Base-by-base conservation (phyloP, 2,797 vertebrate genomes). In the Centroberyx gerrardi region DNA sequence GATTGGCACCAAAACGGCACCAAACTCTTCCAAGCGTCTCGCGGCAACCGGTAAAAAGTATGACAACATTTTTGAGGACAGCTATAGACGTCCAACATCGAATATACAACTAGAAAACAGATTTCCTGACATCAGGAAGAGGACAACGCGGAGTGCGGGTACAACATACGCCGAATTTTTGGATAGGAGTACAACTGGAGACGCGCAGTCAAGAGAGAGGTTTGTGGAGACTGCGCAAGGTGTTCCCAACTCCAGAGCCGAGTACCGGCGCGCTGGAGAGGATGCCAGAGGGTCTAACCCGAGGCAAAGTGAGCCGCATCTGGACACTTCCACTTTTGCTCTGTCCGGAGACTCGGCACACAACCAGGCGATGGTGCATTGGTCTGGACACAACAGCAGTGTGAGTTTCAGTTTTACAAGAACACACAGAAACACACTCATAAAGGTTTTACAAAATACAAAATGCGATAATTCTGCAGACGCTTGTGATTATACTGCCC, bases 331-430 rank as follows among this genome's bases (percentile, higher is more conserved):
- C 40, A 97, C 95, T 22, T 98, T 97, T 72, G 95, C 97, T n/a
- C 90, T 99, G 74, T 94, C 95, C 9, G 97, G 97, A 76, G 97
- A 99, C 80, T 96, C 97, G 0, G 96, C 96, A 8, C 97, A 99
- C 92, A 99, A 98, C 91, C 97, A 98, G 93, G 98, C 97, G 86
- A 99, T 98, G 97, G 97, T 98, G 81, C 96, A 98, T 93, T 98
- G 97, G 98, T 97, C 97, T 53, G 96, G 97, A 84, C 96, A 96
- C 95, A 98, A 98, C 96, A 99, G 97, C 90, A 96, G 96, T 80
- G 97, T 99, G 94, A 99, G 98, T 98, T 94, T 54, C 27, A 76
- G 72, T 83, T 66, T 52, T 2, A 15, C 51, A 72, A 17, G 62
- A 78, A 66, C 75, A 55, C 59, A 66, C n/a, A 12, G 5, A 29